Conservation (phyloP, 2,888 invertebrate species). For the Choristoneura rosaceana region DNA sequence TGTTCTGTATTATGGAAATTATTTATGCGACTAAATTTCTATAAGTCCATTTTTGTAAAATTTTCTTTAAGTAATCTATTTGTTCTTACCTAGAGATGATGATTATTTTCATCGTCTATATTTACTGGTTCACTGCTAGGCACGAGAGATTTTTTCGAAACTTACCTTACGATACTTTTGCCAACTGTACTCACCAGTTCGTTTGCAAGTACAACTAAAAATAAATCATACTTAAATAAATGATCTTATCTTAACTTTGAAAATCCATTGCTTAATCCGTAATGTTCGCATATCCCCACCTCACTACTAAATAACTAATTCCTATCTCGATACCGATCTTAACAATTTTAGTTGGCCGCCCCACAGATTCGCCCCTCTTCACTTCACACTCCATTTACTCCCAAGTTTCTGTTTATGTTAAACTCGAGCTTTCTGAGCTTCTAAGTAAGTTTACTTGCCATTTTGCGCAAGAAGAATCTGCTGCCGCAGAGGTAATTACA, state of each 20-base stretch:
- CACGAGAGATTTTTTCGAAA: too few relatives aligned
- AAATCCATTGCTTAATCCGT: slow-evolving; percentile 17
- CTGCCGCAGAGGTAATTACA: slow-evolving; percentile 45
- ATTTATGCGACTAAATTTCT: too few relatives aligned
- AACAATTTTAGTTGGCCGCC: slow-evolving; percentile 40
- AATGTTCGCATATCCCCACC: slow-evolving; percentile 21
- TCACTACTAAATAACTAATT: slow-evolving; percentile 37
- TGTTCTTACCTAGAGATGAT: too few relatives aligned
- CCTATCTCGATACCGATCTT: slow-evolving; percentile 38
- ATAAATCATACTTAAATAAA: too few relatives aligned
- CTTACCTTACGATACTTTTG: background rate
- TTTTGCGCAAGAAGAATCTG: slow-evolving; percentile 60
- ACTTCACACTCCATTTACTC: slow-evolving; percentile 66
- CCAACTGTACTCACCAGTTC: background rate
- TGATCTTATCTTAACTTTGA: background rate
- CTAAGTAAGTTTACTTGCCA: slow-evolving; percentile 71
- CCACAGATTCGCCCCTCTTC: slow-evolving; percentile 52
- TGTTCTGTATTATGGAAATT: too few relatives aligned
- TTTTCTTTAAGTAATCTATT: too few relatives aligned
- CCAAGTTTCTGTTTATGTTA: slow-evolving; percentile 70
- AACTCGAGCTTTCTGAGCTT: slow-evolving; percentile 63
- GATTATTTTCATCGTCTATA: too few relatives aligned
- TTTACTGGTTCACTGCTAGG: too few relatives aligned
- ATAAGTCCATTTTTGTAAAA: too few relatives aligned
- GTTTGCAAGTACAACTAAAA: background rate